A percentile compares a stretch with the other conserved stretches of the same genome.
Evolutionary conservation across 2,797 vertebrate genomes (phyloP).

Genomic region (Melanotaenia nigrans): DNA sequence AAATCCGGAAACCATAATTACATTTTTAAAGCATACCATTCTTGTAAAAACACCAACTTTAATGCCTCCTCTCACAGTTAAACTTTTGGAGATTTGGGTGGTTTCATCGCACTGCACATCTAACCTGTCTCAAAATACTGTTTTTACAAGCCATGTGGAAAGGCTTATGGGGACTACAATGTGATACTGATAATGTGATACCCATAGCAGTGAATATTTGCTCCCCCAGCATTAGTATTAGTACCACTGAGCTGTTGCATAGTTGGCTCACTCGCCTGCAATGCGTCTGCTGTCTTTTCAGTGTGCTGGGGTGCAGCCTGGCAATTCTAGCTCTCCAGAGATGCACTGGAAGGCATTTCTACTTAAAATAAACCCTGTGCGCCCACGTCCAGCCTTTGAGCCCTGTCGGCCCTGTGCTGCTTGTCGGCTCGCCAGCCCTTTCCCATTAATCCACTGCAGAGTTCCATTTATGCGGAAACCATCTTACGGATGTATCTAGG

Average conservation of each 20-base stretch:
- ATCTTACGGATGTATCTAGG: conserved; percentile 76
- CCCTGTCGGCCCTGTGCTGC: conserved; percentile 65
- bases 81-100: conserved; percentile 59
- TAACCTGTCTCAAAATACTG: conserved; percentile 45
- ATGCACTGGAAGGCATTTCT: conserved; percentile 81
- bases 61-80: conserved; percentile 46
- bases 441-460: conserved; percentile 79
- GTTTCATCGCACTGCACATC: conserved; percentile 46
- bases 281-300: conserved; percentile 77
- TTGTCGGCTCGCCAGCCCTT: conserved; percentile 74
- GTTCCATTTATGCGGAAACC: conserved; percentile 78
- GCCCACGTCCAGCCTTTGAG: conserved; percentile 77
- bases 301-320: conserved; percentile 71
- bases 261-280: conserved; percentile 74
- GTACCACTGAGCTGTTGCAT: conserved; percentile 72
- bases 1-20: conserved; percentile 61
- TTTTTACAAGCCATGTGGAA: conserved; percentile 76
- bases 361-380: conserved; percentile 82
- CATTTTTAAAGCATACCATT: neutral
- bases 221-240: conserved; percentile 67
- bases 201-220: conserved; percentile 59
- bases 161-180: conserved; percentile 68
- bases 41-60: conserved; percentile 18
- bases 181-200: conserved; percentile 73
- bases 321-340: conserved; percentile 76